Percentiles rank a stretch among this genome's conserved stretches.
Conservation (phyloP, 2,797 vertebrate genomes). For the Melanotaenia boesemani region DNA sequence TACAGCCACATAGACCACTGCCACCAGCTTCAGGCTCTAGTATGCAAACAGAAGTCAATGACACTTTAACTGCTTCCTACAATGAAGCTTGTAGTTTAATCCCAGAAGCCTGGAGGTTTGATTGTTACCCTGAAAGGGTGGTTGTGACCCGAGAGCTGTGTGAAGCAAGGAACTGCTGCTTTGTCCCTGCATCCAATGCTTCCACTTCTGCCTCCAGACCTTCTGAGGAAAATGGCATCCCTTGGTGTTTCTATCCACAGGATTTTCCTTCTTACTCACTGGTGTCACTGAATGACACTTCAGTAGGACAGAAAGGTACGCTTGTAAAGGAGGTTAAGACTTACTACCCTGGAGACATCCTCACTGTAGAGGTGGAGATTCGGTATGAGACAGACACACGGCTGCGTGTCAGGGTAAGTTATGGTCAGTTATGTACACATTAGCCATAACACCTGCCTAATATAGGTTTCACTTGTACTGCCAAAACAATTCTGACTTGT, state of each 20-base stretch:
- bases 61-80: background rate
- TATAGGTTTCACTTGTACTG: background rate
- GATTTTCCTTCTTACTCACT: conserved; percentile 88
- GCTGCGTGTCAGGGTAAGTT: conserved; percentile 86
- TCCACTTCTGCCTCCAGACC: background rate
- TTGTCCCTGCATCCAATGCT: conserved; percentile 64
- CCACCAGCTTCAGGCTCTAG: conserved; percentile 40
- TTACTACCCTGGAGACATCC: conserved; percentile 88
- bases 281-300: conserved; percentile 77
- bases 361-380: conserved; percentile 81
- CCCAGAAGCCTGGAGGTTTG: conserved; percentile 84
- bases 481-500: background rate
- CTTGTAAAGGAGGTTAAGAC: conserved; percentile 82
- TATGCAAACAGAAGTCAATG: background rate
- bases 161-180: conserved; percentile 88
- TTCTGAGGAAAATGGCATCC: conserved; percentile 74
- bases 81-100: conserved; percentile 72
- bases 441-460: background rate
- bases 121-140: conserved; percentile 88
- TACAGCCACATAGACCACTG: conserved; percentile 50
- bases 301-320: conserved; percentile 79
- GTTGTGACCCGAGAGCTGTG: conserved; percentile 88
- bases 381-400: conserved; percentile 84
- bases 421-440: background rate
- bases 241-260: conserved; percentile 91